Conservation (phyloP, 2,797 vertebrate species). For the Hypotaenidia philippensis region DNA sequence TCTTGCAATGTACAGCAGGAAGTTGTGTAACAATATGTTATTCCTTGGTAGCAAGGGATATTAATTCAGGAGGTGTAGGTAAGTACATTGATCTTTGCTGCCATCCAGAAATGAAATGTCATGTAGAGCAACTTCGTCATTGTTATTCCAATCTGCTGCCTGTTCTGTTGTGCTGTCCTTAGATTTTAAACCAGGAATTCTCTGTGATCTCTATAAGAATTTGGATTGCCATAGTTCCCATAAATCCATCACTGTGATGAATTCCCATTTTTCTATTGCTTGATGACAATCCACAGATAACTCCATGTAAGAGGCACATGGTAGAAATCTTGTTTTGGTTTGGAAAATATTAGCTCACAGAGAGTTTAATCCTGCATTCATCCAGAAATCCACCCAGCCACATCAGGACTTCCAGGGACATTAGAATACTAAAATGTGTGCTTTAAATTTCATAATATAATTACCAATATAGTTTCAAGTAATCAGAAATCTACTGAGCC, state of each 20-base stretch:
- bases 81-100: conserved; percentile 74
- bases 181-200: conserved; percentile 38
- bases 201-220: background rate
- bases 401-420: background rate
- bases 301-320: background rate
- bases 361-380: background rate
- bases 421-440: background rate
- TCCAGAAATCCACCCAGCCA: background rate
- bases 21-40: conserved; percentile 11
- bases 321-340: background rate
- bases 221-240: background rate
- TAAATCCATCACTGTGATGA: background rate
- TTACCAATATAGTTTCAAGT: background rate
- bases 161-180: background rate
- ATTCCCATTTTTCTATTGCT: background rate
- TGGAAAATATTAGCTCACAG: background rate
- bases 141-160: conserved; percentile 23
- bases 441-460: background rate
- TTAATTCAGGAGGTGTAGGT: conserved; percentile 63
- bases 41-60: conserved; percentile 36
- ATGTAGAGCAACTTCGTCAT: conserved; percentile 33
- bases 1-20: conserved; percentile 17
- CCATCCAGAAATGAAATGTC: conserved; percentile 69
- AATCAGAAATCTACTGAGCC: background rate
- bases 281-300: background rate